phyloP scores from a whole-genome alignment of 2,113 vertebrate genomes.

The Syrrhaptes paradoxus region DNA sequence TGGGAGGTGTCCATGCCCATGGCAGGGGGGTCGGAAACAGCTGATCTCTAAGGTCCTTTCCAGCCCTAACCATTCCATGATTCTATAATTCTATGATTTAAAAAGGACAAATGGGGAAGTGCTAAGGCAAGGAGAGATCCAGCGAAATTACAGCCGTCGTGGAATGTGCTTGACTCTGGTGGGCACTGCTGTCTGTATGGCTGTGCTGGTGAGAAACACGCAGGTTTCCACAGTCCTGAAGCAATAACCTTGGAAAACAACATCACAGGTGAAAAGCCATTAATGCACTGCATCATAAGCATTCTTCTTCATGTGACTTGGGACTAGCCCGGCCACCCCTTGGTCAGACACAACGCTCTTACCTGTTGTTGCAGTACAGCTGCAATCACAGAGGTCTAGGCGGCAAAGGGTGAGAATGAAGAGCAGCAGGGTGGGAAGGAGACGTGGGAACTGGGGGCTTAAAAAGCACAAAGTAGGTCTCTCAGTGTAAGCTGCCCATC shows the following conservation, averaged over 20 bases:
- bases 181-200: not conserved
- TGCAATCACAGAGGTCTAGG: not conserved
- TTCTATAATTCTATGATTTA: not conserved
- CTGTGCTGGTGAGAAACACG: not conserved
- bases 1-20: too few relatives aligned
- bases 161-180: accelerated
- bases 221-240: not conserved
- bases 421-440: not conserved
- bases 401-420: not conserved
- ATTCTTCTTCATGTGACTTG: not conserved
- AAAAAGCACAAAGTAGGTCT: not conserved
- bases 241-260: not conserved
- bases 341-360: not conserved
- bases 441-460: not conserved
- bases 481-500: not conserved
- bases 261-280: not conserved
- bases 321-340: not conserved
- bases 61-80: too few relatives aligned
- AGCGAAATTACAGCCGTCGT: accelerated
- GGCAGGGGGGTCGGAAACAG: too few relatives aligned
- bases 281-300: not conserved
- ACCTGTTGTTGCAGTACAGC: not conserved
- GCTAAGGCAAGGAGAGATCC: not conserved
- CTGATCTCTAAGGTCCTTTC: too few relatives aligned
- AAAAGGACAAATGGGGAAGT: not conserved